phyloP scores from a whole-genome alignment of 2,888 invertebrate species.

The Busseola fusca region DNA sequence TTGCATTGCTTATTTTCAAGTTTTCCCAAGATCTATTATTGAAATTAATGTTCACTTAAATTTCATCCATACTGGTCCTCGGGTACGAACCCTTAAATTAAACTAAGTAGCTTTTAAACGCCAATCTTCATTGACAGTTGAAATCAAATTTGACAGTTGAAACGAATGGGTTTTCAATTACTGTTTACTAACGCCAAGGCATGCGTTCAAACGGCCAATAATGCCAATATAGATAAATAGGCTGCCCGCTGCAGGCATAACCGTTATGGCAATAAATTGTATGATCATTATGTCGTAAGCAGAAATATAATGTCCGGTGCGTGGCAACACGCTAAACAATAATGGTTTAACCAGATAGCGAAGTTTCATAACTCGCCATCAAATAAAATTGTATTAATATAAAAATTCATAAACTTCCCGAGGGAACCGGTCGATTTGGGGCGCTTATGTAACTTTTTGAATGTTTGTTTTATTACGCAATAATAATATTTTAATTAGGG shows the following conservation, averaged over 20 bases:
- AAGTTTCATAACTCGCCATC: constrained; percentile 19
- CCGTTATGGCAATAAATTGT: constrained; percentile 49
- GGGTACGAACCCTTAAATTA: not conserved
- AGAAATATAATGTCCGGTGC: constrained; percentile 32
- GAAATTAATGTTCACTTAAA: not conserved
- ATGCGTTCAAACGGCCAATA: constrained; percentile 37
- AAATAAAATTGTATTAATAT: constrained; percentile 19
- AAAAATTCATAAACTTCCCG: constrained; percentile 11
- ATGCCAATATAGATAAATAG: constrained; percentile 56
- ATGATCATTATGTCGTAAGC: constrained; percentile 52
- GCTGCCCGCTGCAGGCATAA: constrained; percentile 19
- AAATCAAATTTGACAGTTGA: constrained; percentile 48
- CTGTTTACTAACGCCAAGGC: constrained; percentile 41
- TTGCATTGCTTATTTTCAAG: not conserved
- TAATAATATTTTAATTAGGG: not conserved
- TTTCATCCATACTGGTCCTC: not conserved
- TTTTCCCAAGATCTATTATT: not conserved
- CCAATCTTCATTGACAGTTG: constrained; percentile 42
- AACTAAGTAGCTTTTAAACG: constrained; percentile 21
- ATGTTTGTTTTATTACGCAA: not conserved
- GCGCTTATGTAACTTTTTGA: constrained; percentile 1
- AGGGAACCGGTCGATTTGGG: not conserved
- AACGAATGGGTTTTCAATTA: constrained; percentile 54
- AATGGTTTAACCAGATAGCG: constrained; percentile 30
- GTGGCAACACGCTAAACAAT: constrained; percentile 37